phyloP scores from a whole-genome alignment of 2,888 invertebrate genomes.

The Dyspetes luteomarginatus region DNA sequence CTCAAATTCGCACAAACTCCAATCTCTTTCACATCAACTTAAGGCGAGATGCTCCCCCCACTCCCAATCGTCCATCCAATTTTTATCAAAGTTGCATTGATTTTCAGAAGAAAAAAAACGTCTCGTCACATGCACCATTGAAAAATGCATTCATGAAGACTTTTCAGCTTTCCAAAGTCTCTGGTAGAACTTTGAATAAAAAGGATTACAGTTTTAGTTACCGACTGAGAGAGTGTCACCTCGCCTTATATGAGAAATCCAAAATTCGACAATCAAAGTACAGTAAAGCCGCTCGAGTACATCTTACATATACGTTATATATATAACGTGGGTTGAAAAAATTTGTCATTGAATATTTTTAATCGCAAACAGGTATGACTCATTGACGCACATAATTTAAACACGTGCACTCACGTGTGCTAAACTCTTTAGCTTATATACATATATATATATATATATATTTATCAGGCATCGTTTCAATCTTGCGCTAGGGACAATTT shows the following conservation, averaged over 20 bases:
- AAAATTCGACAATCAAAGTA: constrained; percentile 11
- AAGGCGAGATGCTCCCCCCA: too few relatives aligned
- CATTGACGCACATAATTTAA: constrained; percentile 25
- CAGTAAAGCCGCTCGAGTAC: neutral
- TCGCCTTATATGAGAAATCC: constrained; percentile 19
- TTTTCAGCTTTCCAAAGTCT: too few relatives aligned
- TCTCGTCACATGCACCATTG: too few relatives aligned
- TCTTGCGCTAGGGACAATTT: neutral
- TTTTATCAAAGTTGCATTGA: too few relatives aligned
- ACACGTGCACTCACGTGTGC: constrained; percentile 42
- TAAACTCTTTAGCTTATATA: neutral
- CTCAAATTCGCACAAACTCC: too few relatives aligned
- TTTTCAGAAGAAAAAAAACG: too few relatives aligned
- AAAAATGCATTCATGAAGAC: too few relatives aligned
- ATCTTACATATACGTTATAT: neutral
- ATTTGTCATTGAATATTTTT: constrained; percentile 35
- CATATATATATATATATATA: constrained; percentile 7
- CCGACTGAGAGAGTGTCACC: too few relatives aligned
- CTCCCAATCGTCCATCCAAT: too few relatives aligned
- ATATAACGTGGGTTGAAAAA: constrained; percentile 8
- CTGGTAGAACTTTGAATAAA: too few relatives aligned
- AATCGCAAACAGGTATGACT: constrained; percentile 35
- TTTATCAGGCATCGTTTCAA: constrained; percentile 1
- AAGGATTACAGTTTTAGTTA: too few relatives aligned
- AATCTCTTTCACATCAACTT: too few relatives aligned